Base-by-base conservation (phyloP, 2,888 invertebrate genomes). In the Melieria omissa region DNA sequence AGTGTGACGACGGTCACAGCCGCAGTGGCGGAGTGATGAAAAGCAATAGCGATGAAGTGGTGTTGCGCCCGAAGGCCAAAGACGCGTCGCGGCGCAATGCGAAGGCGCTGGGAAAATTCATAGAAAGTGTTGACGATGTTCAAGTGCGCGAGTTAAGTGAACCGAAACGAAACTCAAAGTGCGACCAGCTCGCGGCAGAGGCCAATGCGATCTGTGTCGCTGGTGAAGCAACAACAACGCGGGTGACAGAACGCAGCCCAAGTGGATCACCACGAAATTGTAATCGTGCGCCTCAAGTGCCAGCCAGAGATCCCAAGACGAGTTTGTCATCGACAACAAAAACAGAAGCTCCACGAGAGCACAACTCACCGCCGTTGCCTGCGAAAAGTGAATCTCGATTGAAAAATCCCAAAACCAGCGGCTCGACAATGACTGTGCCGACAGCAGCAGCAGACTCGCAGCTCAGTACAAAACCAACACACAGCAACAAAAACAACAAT, bases 221-320 rank as follows among this genome's bases (percentile, higher is more conserved):
- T 29, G 29, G 29, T 29, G 29, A 29, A 29, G 29, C 29, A 29
- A 29, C 29, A 29, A 29, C 29, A 29, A 29, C 29, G 29, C 29
- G 29, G 1, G 29, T 2, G 29, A 29, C 29, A 29, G 29, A 29
- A 3, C 29, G 29, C 3, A 29, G 29, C 29, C 29, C 42, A 60
- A n/a, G 8, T 7, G n/a, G 45, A 10, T 41, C 14, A 16, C 29
- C 54, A 3, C 45, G 45, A 16, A 54, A 55, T 44, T 14, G 2
- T 9, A 45, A 7, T 12, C n/a, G 44, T 45, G 29, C 29, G 29
- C 77, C 77, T 1, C 72, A 72, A 65, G 77, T 77, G 47, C 77
- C 77, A 5, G 73, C 73, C 65, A 78, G 83, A 66, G 80, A 80
- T 78, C 81, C 84, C 10, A 75, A 64, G 45, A 83, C 83, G 5